Conservation (phyloP, 2,888 invertebrate species). For the Ctena decussata region DNA sequence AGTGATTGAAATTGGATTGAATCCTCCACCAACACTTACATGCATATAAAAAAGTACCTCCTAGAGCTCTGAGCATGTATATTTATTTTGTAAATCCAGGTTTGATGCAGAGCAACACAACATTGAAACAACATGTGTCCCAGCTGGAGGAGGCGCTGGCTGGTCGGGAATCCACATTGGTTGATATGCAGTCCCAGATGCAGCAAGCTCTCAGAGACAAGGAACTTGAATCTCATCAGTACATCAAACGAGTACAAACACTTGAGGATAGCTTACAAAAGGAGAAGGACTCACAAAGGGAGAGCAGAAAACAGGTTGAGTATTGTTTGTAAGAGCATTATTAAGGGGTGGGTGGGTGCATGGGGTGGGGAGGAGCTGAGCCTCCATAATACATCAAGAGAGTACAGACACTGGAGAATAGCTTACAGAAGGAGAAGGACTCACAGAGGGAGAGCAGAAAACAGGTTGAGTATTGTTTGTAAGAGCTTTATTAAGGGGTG, state of each 20-base stretch:
- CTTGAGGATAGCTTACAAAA: constrained; percentile 83
- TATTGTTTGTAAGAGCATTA: too few relatives aligned
- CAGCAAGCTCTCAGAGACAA: constrained; percentile 78
- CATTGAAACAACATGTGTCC: constrained; percentile 84
- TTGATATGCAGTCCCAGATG: constrained; percentile 81
- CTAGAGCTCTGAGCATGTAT: too few relatives aligned
- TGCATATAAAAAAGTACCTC: too few relatives aligned
- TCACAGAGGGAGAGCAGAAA: constrained; percentile 84
- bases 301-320: constrained; percentile 85
- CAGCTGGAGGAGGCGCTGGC: constrained; percentile 85
- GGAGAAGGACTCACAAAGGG: constrained; percentile 84
- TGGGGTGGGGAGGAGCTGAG: too few relatives aligned
- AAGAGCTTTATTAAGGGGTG: too few relatives aligned
- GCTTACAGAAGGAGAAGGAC: constrained; percentile 83
- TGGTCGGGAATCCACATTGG: constrained; percentile 83
- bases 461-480: constrained; percentile 79
- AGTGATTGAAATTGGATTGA: too few relatives aligned
- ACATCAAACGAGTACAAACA: constrained; percentile 70
- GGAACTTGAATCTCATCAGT: constrained; percentile 74
- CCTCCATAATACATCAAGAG: constrained; percentile 72
- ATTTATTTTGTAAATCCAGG: constrained; percentile 68
- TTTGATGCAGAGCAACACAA: constrained; percentile 83
- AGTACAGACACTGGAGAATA: constrained; percentile 80
- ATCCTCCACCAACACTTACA: too few relatives aligned
- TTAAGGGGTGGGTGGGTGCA: too few relatives aligned